Evolutionary conservation across 2,113 vertebrate genomes (phyloP).

Genomic region (Myrmecobius fasciatus): DNA sequence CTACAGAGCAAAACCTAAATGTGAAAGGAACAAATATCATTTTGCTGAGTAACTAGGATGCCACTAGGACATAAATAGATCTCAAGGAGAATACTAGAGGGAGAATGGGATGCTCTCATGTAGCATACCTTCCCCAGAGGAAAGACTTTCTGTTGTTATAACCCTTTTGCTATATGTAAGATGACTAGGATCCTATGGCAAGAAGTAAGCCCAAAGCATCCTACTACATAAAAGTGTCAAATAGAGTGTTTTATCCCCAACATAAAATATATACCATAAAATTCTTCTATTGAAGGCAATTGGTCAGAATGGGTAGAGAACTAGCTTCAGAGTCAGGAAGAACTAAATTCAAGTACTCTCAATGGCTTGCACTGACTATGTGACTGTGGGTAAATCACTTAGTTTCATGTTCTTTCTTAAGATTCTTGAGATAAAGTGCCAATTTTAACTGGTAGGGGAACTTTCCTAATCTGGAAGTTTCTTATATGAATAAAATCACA

Average conservation of each 20-base stretch:
- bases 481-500: not conserved
- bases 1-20: not conserved
- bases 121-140: not conserved
- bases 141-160: not conserved
- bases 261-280: not conserved
- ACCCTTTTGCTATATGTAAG: not conserved
- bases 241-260: not conserved
- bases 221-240: not conserved
- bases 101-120: not conserved
- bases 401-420: not conserved
- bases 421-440: not conserved
- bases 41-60: not conserved
- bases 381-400: not conserved
- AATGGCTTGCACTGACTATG: not conserved
- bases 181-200: not conserved
- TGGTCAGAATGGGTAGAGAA: not conserved
- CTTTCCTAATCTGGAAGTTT: not conserved
- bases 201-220: not conserved
- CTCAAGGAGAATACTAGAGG: not conserved
- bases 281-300: not conserved
- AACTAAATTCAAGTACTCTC: not conserved
- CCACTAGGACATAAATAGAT: not conserved
- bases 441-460: not conserved
- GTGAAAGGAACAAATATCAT: not conserved
- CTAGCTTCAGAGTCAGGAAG: not conserved